Percentiles rank a stretch among this genome's conserved stretches.
phyloP scores from a whole-genome alignment of 2,797 vertebrate genomes.

The Heteromormyrus szaboi region DNA sequence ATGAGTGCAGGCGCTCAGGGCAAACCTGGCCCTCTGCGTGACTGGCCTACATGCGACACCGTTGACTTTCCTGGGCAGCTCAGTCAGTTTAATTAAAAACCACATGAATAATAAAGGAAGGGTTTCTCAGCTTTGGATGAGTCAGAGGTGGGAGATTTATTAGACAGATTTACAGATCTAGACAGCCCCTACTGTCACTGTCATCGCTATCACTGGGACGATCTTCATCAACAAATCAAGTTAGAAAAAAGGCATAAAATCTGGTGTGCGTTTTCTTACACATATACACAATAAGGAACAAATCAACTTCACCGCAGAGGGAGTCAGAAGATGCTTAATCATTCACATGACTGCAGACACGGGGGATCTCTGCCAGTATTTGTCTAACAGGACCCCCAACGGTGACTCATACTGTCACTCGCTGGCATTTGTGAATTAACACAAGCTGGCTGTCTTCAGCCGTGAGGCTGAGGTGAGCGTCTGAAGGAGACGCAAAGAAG shows the following conservation, averaged over 20 bases:
- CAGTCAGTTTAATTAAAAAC: slow-evolving; percentile 15
- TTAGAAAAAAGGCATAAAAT: not conserved
- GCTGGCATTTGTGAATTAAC: not conserved
- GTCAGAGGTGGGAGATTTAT: slow-evolving; percentile 11
- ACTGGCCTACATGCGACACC: not conserved
- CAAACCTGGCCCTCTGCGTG: not conserved
- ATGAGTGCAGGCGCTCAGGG: not conserved
- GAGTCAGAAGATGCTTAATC: not conserved
- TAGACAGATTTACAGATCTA: not conserved
- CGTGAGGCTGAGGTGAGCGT: not conserved
- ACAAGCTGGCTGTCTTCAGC: not conserved
- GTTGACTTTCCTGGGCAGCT: not conserved
- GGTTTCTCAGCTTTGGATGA: not conserved
- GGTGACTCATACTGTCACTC: slow-evolving; percentile 1
- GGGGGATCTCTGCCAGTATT: not conserved
- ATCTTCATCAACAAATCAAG: not conserved
- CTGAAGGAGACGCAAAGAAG: not conserved
- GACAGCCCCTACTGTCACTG: not conserved
- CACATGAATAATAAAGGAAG: slow-evolving; percentile 2
- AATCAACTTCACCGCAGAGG: not conserved
- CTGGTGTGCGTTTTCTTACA: not conserved
- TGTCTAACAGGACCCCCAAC: not conserved
- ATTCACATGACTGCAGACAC: not conserved
- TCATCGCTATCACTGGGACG: not conserved
- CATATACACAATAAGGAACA: not conserved